Evolutionary conservation across 2,797 vertebrate species (phyloP).

Genomic region (Halcyon smyrnensis): DNA sequence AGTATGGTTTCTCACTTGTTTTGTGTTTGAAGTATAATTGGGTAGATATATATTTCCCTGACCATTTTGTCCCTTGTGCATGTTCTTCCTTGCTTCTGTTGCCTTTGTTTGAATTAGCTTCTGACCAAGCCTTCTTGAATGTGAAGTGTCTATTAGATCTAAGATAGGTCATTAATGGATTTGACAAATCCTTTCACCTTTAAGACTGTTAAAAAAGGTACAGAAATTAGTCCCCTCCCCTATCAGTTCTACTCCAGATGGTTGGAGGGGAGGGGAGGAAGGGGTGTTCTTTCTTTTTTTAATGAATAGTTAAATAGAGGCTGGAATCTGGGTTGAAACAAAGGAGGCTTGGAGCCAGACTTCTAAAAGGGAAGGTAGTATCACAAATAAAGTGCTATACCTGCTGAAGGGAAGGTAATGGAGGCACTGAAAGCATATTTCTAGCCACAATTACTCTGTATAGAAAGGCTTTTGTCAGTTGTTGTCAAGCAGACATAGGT

Average conservation of each 20-base stretch:
- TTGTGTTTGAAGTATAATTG: slow-evolving; percentile 78
- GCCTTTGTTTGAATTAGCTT: slow-evolving; percentile 54
- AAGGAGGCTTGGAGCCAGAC: slow-evolving; percentile 76
- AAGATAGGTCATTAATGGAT: slow-evolving; percentile 67
- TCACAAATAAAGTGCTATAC: slow-evolving; percentile 65
- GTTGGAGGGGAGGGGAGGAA: not conserved
- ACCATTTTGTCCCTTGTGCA: slow-evolving; percentile 30
- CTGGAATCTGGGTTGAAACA: slow-evolving; percentile 77
- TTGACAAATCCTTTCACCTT: slow-evolving; percentile 78
- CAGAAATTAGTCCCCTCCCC: slow-evolving; percentile 61
- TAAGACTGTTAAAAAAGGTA: slow-evolving; percentile 66
- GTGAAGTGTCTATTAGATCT: slow-evolving; percentile 58
- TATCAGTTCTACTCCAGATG: slow-evolving; percentile 79
- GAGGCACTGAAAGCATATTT: slow-evolving; percentile 53
- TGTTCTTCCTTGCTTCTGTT: slow-evolving; percentile 32
- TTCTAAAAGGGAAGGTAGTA: slow-evolving; percentile 54
- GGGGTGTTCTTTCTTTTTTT: not conserved
- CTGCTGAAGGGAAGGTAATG: slow-evolving; percentile 72
- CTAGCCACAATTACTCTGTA: not conserved
- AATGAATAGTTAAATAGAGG: slow-evolving; percentile 74
- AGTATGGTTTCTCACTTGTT: slow-evolving; percentile 70
- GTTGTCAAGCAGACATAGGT: not conserved
- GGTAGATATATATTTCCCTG: slow-evolving; percentile 76
- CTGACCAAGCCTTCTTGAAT: slow-evolving; percentile 54
- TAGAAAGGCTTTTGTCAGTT: slow-evolving; percentile 41